Evolutionary conservation across 2,888 invertebrate genomes (phyloP).

Genomic region (Rhabditophanes sp.): DNA sequence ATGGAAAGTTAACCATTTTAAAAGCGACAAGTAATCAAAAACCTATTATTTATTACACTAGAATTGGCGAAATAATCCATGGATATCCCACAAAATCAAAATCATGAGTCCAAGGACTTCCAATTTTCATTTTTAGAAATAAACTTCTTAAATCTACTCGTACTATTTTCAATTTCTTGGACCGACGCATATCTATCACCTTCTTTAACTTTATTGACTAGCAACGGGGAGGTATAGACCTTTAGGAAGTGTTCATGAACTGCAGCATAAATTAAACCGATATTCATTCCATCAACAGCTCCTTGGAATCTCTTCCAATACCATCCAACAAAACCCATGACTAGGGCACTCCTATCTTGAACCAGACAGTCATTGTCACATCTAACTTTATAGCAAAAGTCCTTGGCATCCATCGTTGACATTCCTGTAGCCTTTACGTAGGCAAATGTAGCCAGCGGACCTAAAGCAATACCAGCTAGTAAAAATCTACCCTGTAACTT

Average conservation of each 20-base stretch:
- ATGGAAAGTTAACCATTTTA: too few relatives aligned
- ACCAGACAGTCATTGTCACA: conserved; percentile 17
- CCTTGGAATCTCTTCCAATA: conserved; percentile 42
- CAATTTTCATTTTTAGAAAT: too few relatives aligned
- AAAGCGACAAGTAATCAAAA: too few relatives aligned
- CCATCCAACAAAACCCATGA: conserved; percentile 35
- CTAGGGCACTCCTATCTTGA: conserved; percentile 29
- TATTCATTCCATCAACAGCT: conserved; percentile 36
- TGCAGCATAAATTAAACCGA: conserved; percentile 10
- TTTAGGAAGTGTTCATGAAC: conserved; percentile 11
- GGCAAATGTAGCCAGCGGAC: conserved; percentile 14
- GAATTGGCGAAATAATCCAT: too few relatives aligned
- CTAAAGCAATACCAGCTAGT: conserved; percentile 22
- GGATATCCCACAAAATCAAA: too few relatives aligned
- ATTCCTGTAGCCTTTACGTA: conserved; percentile 5
- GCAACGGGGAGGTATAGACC: conserved; percentile 21
- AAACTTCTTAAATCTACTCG: too few relatives aligned
- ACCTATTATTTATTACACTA: too few relatives aligned
- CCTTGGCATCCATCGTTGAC: conserved; percentile 15
- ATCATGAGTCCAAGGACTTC: too few relatives aligned
- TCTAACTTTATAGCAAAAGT: conserved; percentile 30
- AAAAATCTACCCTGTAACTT: conserved; percentile 27
- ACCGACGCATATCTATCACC: conserved; percentile 17
- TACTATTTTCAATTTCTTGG: conserved; percentile 14
- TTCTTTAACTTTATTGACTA: conserved; percentile 19